Percentiles rank a stretch among this genome's conserved stretches.
Evolutionary conservation across 1,140 invertebrate genomes (phyloP).

Genomic region (Forficula auricularia): DNA sequence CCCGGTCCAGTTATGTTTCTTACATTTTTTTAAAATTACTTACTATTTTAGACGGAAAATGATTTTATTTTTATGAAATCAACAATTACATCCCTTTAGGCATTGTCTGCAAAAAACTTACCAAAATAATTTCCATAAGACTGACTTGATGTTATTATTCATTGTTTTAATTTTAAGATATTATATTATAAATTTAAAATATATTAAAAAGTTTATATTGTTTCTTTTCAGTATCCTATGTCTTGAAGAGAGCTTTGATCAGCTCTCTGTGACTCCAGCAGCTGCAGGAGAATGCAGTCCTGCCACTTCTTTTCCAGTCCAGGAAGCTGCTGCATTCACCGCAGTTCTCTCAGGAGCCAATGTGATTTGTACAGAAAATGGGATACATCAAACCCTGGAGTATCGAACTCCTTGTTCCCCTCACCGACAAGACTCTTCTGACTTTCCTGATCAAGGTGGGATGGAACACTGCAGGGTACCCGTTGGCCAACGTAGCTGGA

Average conservation of each 20-base stretch:
- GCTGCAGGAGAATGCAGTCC: neutral
- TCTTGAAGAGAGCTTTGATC: constrained; percentile 42
- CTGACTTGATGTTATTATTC: too few relatives aligned
- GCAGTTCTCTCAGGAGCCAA: constrained; percentile 8
- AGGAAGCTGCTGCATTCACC: constrained; percentile 21
- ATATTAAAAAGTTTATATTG: constrained; percentile 4
- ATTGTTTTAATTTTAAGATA: too few relatives aligned
- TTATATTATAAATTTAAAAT: too few relatives aligned
- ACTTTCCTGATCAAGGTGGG: constrained; percentile 22
- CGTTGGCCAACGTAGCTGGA: constrained; percentile 38
- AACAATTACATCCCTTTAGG: too few relatives aligned
- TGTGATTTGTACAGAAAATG: constrained; percentile 15
- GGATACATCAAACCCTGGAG: constrained; percentile 4
- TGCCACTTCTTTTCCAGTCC: neutral
- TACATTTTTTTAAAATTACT: too few relatives aligned
- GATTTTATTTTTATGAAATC: too few relatives aligned
- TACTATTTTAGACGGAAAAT: too few relatives aligned
- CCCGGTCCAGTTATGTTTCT: too few relatives aligned
- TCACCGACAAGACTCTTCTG: constrained; percentile 2
- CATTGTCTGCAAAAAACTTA: too few relatives aligned
- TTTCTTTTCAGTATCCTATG: constrained; percentile 38
- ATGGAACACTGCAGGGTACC: constrained; percentile 22
- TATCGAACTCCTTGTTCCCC: neutral
- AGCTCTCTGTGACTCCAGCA: constrained; percentile 26
- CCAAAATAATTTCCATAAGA: too few relatives aligned